Percentiles rank a stretch among this genome's conserved stretches.
These are phyloP conservation scores for Diabrotica virgifera DNA, from an alignment of 1,140 invertebrate genomes.

Conservation along the genomic window DNA sequence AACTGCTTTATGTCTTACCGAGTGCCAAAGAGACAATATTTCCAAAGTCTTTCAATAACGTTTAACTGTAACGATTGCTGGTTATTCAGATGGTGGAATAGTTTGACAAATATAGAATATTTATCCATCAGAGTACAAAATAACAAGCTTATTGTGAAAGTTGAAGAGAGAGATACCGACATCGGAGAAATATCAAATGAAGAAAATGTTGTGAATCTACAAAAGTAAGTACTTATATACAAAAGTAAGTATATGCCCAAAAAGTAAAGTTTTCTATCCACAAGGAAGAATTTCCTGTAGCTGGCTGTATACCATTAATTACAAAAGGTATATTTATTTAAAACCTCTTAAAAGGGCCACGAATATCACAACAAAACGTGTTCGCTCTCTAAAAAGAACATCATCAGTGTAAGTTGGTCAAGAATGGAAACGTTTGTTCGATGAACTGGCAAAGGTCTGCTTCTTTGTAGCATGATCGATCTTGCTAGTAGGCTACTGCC, in stretches of 20 bases:
- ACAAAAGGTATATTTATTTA: no score
- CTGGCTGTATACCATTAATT: no score
- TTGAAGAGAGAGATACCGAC: slow-evolving; percentile 17
- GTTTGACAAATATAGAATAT: neutral
- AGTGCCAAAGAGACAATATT: slow-evolving; percentile 38
- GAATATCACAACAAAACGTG: no score
- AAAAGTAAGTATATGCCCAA: neutral
- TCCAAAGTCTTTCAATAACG: slow-evolving; percentile 29
- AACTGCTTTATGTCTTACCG: slow-evolving; percentile 76
- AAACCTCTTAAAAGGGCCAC: no score
- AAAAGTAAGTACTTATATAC: slow-evolving; percentile 24
- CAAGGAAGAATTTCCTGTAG: no score
- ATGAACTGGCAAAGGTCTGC: no score
- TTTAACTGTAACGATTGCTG: slow-evolving; percentile 35
- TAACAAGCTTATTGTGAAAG: slow-evolving; percentile 10
- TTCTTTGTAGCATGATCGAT: no score
- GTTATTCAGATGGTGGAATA: slow-evolving; percentile 27
- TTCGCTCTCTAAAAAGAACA: no score
- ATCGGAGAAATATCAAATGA: slow-evolving; percentile 23
- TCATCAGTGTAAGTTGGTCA: no score
- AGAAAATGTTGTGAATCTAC: slow-evolving; percentile 23
- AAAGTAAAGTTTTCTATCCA: no score
- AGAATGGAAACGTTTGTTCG: no score
- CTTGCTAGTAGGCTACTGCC: no score
- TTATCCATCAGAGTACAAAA: slow-evolving; percentile 21